phyloP scores from a whole-genome alignment of 2,888 invertebrate genomes.

The Siphonodentalium dalli region DNA sequence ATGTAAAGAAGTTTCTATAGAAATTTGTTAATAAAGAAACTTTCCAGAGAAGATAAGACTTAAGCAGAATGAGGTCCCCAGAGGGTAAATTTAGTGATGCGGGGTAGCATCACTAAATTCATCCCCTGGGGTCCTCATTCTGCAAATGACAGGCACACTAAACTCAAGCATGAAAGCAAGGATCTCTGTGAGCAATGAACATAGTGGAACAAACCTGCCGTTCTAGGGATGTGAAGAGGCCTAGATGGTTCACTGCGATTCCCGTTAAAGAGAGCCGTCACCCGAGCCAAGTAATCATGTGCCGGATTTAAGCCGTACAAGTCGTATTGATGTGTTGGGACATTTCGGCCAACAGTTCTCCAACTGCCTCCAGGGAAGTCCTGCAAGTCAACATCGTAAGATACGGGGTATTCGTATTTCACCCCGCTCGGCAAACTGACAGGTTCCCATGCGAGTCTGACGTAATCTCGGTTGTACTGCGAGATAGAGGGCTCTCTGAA shows the following conservation, averaged over 20 bases:
- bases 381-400: conserved; percentile 90
- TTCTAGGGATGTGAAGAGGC: conserved; percentile 48
- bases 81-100: no score
- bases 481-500: conserved; percentile 87
- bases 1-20: no score
- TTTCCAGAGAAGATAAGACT: no score
- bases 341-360: conserved; percentile 46
- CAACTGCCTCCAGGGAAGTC: conserved; percentile 63
- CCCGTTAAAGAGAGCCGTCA: conserved; percentile 93
- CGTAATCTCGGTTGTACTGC: conserved; percentile 88
- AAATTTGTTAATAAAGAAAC: no score
- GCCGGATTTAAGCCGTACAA: conserved; percentile 50
- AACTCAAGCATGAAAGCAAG: no score
- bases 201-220: conserved; percentile 39
- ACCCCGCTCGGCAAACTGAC: conserved; percentile 81
- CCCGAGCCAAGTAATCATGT: conserved; percentile 92
- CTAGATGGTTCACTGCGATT: conserved; percentile 97
- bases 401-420: conserved; percentile 75
- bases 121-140: no score
- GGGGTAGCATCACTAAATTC: no score
- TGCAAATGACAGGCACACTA: no score
- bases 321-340: conserved; percentile 37
- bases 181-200: no score
- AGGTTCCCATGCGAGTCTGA: conserved; percentile 94
- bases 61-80: no score